A percentile compares a stretch with the other conserved stretches of the same genome.
These are phyloP conservation scores for Microtus ochrogaster DNA, from an alignment of 2,113 vertebrate genomes.

Conservation along the genomic window DNA sequence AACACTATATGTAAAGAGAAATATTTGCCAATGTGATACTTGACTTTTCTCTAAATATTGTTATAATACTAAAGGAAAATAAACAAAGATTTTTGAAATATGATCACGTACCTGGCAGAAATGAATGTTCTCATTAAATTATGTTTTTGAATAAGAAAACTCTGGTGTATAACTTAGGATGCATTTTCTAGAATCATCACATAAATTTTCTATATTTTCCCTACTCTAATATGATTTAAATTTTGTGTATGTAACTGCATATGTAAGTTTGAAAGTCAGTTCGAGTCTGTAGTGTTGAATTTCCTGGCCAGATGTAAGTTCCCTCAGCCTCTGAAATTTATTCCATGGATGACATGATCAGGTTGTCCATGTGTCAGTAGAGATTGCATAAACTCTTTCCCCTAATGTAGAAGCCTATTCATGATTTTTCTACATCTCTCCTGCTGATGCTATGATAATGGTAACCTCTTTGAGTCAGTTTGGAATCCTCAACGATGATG, in stretches of 20 bases:
- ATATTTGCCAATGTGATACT: background rate
- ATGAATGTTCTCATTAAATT: background rate
- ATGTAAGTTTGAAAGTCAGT: background rate
- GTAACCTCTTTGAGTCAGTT: background rate
- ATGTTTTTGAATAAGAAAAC: background rate
- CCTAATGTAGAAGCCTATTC: background rate
- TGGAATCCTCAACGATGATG: background rate
- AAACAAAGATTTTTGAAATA: background rate
- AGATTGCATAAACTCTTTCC: background rate
- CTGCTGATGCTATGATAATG: background rate
- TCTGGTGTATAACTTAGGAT: background rate
- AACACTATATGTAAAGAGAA: background rate
- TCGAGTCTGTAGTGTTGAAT: background rate
- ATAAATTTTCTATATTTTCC: background rate
- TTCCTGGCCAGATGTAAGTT: background rate
- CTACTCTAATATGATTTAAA: background rate
- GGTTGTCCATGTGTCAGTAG: background rate
- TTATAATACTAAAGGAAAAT: background rate
- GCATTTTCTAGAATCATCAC: background rate
- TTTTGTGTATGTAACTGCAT: background rate
- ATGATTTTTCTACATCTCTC: background rate
- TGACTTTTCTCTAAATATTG: background rate
- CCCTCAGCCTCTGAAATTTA: background rate
- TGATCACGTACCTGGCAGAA: background rate
- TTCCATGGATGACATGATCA: background rate